A percentile compares a stretch with the other conserved stretches of the same genome.
Conservation (phyloP, 2,888 invertebrate genomes). For the Bimastos eiseni region DNA sequence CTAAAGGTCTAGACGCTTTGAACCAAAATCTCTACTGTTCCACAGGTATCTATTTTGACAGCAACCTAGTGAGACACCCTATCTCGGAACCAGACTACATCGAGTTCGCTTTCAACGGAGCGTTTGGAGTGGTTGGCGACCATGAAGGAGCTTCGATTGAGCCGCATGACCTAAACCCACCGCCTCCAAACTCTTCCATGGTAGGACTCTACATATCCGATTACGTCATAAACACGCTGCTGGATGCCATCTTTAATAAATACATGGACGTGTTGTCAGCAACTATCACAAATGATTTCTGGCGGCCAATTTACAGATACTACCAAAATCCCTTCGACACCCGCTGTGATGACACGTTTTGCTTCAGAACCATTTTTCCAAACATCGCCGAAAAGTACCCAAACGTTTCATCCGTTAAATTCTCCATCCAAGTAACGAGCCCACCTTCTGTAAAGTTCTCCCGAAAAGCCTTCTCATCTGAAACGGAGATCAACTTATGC, state of each 20-base stretch:
- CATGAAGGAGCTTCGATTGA: neutral
- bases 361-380: neutral
- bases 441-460: neutral
- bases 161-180: neutral
- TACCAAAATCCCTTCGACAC: neutral
- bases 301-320: neutral
- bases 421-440: neutral
- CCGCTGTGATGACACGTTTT: neutral
- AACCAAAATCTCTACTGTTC: neutral
- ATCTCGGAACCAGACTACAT: neutral
- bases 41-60: neutral
- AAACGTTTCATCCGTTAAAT: neutral
- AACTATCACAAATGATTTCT: neutral
- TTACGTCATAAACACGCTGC: neutral
- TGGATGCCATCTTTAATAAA: neutral
- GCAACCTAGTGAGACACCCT: neutral
- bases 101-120: neutral
- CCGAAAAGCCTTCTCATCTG: accelerated
- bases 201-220: neutral
- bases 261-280: neutral
- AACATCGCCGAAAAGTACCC: neutral
- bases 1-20: neutral
- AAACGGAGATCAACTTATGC: neutral
- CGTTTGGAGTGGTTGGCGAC: neutral
- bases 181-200: neutral